Conservation (phyloP, 2,888 invertebrate species). For the Spatulosminthurus flaviceps region DNA sequence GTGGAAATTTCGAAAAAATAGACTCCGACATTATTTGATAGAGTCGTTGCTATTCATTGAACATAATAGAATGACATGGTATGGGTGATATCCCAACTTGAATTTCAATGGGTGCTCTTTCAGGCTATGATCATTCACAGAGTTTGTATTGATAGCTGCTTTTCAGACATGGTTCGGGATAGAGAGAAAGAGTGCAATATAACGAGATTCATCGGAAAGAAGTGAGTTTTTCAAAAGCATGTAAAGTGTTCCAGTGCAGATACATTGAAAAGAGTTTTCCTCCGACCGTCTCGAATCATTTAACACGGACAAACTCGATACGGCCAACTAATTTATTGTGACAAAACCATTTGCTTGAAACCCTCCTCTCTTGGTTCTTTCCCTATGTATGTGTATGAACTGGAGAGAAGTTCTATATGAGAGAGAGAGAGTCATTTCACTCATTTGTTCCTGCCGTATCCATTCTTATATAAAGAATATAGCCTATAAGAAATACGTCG, state of each 20-base stretch:
- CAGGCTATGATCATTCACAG: not conserved
- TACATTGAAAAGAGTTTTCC: conserved; percentile 47
- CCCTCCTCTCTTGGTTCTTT: conserved; percentile 25
- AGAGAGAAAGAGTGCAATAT: not conserved
- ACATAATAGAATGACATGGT: conserved; percentile 19
- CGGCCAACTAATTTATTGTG: conserved; percentile 60
- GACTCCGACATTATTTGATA: conserved; percentile 31
- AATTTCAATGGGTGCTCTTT: conserved; percentile 31
- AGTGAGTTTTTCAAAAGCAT: not conserved
- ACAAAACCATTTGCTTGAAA: conserved; percentile 56
- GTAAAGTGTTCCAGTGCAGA: not conserved
- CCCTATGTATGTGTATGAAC: conserved; percentile 21
- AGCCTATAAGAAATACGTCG: conserved; percentile 7
- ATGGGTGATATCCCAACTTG: conserved; percentile 6
- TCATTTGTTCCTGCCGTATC: conserved; percentile 9
- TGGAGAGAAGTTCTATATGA: not conserved
- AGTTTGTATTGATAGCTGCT: too few relatives aligned
- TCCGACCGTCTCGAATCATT: conserved; percentile 62
- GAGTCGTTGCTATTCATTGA: conserved; percentile 24
- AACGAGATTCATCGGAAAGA: not conserved
- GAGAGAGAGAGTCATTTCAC: conserved; percentile 11
- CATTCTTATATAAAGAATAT: not conserved
- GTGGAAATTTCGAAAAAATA: conserved; percentile 40
- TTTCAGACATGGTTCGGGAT: not conserved
- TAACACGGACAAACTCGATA: conserved; percentile 62